A percentile compares a stretch with the other conserved stretches of the same genome.
These are phyloP conservation scores for Megalopta genalis DNA, from an alignment of 1,140 invertebrate genomes.

Conservation along the genomic window DNA sequence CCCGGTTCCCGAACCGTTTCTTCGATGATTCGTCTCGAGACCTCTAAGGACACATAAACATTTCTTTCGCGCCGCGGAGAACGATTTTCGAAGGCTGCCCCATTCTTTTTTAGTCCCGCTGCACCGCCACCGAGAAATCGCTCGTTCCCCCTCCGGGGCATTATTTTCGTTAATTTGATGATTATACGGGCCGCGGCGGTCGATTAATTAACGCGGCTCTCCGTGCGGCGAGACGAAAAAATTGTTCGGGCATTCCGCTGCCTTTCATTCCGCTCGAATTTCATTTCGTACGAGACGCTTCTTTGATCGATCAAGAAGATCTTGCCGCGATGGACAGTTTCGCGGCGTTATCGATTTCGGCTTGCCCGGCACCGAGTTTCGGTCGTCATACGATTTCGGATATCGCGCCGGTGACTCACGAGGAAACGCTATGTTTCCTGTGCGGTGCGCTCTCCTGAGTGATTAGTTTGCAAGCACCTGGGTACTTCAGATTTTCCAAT, in stretches of 20 bases:
- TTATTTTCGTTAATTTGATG: conserved; percentile 11
- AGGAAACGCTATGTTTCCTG: too few species aligned
- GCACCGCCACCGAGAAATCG: conserved; percentile 24
- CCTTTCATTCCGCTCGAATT: too few species aligned
- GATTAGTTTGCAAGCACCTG: too few species aligned
- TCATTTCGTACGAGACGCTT: neutral
- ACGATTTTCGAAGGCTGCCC: neutral
- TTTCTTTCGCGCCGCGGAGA: conserved; percentile 20
- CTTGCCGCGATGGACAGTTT: too few species aligned
- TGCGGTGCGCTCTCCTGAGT: too few species aligned
- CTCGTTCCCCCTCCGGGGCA: conserved; percentile 23
- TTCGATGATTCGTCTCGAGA: conserved; percentile 45
- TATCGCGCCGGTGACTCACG: too few species aligned
- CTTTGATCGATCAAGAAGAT: neutral
- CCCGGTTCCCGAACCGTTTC: conserved; percentile 23
- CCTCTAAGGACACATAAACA: conserved; percentile 37
- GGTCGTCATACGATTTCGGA: too few species aligned
- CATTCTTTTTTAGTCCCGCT: neutral
- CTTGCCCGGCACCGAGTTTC: too few species aligned
- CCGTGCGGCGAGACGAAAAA: neutral
- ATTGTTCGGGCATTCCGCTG: neutral
- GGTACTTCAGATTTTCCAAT: too few species aligned
- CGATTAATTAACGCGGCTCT: conserved; percentile 8
- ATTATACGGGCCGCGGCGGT: conserved; percentile 6
- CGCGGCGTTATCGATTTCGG: too few species aligned